Evolutionary conservation across 2,888 invertebrate genomes (phyloP).

Genomic region (Acronicta aceris): DNA sequence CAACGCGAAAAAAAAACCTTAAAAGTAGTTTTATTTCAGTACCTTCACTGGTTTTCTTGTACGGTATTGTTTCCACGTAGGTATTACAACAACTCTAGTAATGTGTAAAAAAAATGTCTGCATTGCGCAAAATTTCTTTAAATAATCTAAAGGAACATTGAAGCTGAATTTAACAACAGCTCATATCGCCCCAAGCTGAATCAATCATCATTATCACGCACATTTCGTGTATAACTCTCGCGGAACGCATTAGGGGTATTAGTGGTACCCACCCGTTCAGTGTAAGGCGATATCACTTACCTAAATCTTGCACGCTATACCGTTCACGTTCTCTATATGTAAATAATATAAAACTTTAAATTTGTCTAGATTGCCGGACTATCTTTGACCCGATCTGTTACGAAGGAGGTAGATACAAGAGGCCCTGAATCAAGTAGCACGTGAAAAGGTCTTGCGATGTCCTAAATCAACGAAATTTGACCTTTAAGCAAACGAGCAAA

Average conservation of each 20-base stretch:
- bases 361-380: conserved; percentile 9
- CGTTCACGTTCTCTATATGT: background rate
- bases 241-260: conserved; percentile 23
- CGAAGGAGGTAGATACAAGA: conserved; percentile 5
- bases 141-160: conserved; percentile 45
- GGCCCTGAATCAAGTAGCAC: conserved; percentile 21
- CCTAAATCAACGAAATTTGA: conserved; percentile 41
- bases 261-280: conserved; percentile 4
- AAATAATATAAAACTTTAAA: conserved; percentile 5
- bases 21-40: no score
- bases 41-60: no score
- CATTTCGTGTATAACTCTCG: conserved; percentile 39
- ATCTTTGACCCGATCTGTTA: conserved; percentile 13
- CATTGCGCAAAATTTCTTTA: conserved; percentile 54
- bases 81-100: conserved; percentile 5
- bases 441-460: conserved; percentile 20
- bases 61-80: no score
- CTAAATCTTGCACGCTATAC: conserved; percentile 18
- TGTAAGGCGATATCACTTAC: conserved; percentile 19
- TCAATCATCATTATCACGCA: conserved; percentile 52
- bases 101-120: conserved; percentile 54
- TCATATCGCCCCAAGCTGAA: conserved; percentile 24
- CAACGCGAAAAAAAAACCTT: no score
- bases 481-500: conserved; percentile 24
- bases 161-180: conserved; percentile 35